Evolutionary conservation across 2,113 vertebrate genomes (phyloP).

Genomic region (Phylloscopus whistleri): DNA sequence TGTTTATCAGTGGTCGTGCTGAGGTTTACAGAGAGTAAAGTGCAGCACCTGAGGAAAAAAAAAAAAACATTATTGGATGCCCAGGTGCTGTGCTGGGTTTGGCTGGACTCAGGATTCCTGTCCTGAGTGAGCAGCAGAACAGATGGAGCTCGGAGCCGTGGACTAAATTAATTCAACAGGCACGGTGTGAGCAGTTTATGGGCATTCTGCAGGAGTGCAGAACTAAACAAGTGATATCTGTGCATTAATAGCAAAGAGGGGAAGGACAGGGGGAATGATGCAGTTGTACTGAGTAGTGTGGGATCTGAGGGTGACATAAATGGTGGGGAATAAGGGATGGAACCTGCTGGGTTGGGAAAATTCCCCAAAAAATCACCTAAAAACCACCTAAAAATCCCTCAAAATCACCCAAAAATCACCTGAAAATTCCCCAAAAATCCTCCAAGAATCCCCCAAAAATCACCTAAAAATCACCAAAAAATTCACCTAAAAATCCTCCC

Average conservation of each 20-base stretch:
- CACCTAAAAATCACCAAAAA: too few species aligned
- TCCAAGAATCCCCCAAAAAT: too few species aligned
- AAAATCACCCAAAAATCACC: too few species aligned
- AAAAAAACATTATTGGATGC: neutral
- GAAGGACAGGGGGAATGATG: neutral
- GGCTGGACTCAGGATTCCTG: neutral
- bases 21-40: neutral
- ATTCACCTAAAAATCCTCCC: too few species aligned
- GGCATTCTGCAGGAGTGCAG: rapidly evolving
- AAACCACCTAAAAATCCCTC: too few species aligned
- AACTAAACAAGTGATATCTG: rapidly evolving
- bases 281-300: neutral
- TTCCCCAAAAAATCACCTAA: too few species aligned
- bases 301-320: neutral
- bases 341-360: too few species aligned
- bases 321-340: neutral
- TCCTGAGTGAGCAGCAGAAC: neutral
- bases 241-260: too few species aligned
- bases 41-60: neutral
- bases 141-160: neutral
- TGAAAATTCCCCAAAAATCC: too few species aligned
- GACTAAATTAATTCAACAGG: neutral
- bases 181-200: neutral
- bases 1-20: neutral
- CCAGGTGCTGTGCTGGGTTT: neutral